A percentile compares a stretch with the other conserved stretches of the same genome.
Conservation (phyloP, 92 coral and sea anemone species). For the Metridium senile region DNA sequence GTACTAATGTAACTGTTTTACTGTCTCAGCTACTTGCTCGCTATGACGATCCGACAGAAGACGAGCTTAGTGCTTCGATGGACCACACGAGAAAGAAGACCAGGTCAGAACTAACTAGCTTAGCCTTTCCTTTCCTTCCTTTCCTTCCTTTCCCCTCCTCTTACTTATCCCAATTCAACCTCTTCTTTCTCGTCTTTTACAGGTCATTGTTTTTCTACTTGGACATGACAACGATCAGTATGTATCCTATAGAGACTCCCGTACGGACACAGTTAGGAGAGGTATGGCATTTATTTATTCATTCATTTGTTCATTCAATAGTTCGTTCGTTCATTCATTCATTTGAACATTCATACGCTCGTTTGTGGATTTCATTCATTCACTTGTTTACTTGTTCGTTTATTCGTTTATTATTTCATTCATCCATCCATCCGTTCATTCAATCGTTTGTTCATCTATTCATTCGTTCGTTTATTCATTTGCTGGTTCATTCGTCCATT, state of each 20-base stretch:
- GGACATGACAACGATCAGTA: conserved; percentile 82
- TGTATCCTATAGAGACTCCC: conserved; percentile 94
- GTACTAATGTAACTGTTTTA: too few relatives aligned
- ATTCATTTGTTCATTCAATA: not conserved
- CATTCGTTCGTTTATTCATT: not conserved
- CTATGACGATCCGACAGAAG: conserved; percentile 82
- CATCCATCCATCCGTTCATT: not conserved
- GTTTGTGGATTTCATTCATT: not conserved
- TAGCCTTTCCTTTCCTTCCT: too few relatives aligned
- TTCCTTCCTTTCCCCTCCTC: too few relatives aligned
- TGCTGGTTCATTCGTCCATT: not conserved
- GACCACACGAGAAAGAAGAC: conserved; percentile 66
- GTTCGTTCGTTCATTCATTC: not conserved
- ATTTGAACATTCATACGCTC: not conserved
- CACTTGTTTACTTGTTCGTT: not conserved
- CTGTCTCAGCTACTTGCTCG: conserved; percentile 57
- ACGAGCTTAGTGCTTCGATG: conserved; percentile 76
- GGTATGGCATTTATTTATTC: conserved; percentile 57
- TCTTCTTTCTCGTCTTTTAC: not conserved
- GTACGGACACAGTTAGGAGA: conserved; percentile 79
- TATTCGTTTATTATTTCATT: not conserved
- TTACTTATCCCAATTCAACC: too few relatives aligned
- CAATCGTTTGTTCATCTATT: not conserved
- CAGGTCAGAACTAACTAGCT: conserved; percentile 37
- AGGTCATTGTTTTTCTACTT: conserved; percentile 92